Conservation (phyloP, 2,888 invertebrate species). For the Synergus gifuensis region DNA sequence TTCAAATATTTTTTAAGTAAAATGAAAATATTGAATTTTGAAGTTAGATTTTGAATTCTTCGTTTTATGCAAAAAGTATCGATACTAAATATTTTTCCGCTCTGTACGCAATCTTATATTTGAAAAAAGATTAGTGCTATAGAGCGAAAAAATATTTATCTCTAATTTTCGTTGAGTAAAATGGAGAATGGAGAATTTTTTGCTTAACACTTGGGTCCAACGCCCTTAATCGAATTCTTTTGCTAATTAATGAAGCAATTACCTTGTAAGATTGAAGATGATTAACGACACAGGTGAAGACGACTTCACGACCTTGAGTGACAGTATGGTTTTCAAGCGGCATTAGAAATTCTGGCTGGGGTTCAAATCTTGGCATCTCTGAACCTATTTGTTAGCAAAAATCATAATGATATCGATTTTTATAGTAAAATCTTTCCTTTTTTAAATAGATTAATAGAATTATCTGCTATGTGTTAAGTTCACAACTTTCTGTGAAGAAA, state of each 20-base stretch:
- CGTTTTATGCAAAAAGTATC: no score
- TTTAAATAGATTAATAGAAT: neutral
- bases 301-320: constrained; percentile 91
- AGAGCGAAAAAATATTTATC: no score
- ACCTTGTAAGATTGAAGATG: constrained; percentile 93
- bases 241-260: constrained; percentile 65
- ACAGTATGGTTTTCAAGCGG: constrained; percentile 92
- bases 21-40: no score
- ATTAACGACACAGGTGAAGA: constrained; percentile 94
- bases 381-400: constrained; percentile 66
- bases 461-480: neutral
- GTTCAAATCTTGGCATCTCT: constrained; percentile 80
- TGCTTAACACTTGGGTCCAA: neutral
- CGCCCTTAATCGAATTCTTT: neutral
- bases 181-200: no score
- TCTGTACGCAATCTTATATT: no score
- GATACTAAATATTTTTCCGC: no score
- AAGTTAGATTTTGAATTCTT: no score
- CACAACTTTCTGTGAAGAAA: no score
- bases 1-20: neutral
- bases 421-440: neutral
- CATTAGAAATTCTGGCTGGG: constrained; percentile 89
- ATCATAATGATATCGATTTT: neutral
- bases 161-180: no score
- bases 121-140: no score